phyloP scores from a whole-genome alignment of 2,888 invertebrate species.

The Amphipoea lucens region DNA sequence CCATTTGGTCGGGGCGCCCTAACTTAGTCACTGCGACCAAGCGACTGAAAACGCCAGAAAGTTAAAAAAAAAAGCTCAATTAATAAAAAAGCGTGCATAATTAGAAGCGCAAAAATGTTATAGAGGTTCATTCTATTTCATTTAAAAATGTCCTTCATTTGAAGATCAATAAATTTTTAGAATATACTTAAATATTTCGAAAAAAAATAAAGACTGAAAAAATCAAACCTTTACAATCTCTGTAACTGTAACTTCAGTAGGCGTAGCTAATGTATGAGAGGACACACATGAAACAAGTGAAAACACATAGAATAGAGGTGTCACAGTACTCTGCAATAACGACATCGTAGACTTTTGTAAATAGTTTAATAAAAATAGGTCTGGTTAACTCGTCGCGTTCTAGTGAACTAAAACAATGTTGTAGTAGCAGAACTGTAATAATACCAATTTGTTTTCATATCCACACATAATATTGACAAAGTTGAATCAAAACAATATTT shows the following conservation, averaged over 20 bases:
- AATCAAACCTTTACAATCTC: slow-evolving; percentile 23
- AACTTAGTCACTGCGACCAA: too few relatives aligned
- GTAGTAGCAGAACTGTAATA: neutral
- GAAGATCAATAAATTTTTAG: too few relatives aligned
- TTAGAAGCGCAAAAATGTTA: too few relatives aligned
- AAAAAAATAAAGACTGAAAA: neutral
- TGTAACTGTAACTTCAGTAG: neutral
- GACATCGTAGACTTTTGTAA: slow-evolving; percentile 21
- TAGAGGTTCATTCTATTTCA: too few relatives aligned
- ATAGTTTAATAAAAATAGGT: neutral
- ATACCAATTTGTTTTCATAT: neutral
- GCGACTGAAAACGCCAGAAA: too few relatives aligned
- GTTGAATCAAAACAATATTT: neutral
- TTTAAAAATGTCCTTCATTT: too few relatives aligned
- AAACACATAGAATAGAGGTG: slow-evolving; percentile 6
- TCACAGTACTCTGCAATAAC: slow-evolving; percentile 1
- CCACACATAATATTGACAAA: slow-evolving; percentile 13
- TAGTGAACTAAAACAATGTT: neutral
- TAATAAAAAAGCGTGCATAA: too few relatives aligned
- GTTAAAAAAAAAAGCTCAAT: too few relatives aligned
- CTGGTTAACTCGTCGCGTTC: neutral
- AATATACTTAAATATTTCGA: too few relatives aligned
- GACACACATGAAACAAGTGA: neutral
- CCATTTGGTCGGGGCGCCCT: too few relatives aligned
- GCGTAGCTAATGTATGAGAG: neutral